Base-by-base conservation (phyloP, 2,113 vertebrate genomes). In the Bolborhynchus lineola region DNA sequence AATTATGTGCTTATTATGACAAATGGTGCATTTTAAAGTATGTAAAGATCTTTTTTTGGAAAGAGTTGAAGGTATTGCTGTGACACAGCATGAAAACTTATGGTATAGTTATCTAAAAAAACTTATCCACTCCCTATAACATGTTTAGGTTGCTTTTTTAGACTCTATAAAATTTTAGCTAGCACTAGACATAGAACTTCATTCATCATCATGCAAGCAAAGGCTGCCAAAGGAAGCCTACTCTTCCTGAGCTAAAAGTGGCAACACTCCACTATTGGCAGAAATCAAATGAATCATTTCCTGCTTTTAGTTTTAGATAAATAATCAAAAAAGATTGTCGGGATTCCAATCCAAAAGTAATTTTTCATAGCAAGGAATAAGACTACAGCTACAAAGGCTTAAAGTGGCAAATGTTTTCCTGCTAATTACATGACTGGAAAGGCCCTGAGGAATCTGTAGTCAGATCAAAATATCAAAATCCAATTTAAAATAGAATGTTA, bases 241-340 rank as follows among this genome's bases (percentile, higher is more conserved):
- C 98, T 98, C 98, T 99, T 99, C 98, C 99, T 99, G 98, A 99
- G 98, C 98, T 90, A 97, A 97, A 97, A 98, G 98, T 98, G 99
- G 98, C 98, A 98, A 95, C 92, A 97, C 96, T 98, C 98, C 98
- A 99, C 94, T 97, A 98, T 98, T 98, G 98, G 98, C 98, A 98
- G 98, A 98, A 98, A 98, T 98, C 98, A 98, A 98, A 99, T 98
- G 97, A 99, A 99, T 98, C 95, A 98, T 99, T 99, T 99, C 98
- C 98, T 98, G 98, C 98, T 98, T 98, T 98, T 98, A 98, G 97
- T 98, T 98, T 98, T 98, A 98, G 97, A 98, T 97, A 97, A 98
- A 98, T 97, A 98, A 98, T 99, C 98, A 98, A 97, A 98, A 98
- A 97, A 98, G 97, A 98, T 98, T 98, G 98, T 98, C 97, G 93